phyloP scores from a whole-genome alignment of 2,113 vertebrate species.

The Eidolon helvum region DNA sequence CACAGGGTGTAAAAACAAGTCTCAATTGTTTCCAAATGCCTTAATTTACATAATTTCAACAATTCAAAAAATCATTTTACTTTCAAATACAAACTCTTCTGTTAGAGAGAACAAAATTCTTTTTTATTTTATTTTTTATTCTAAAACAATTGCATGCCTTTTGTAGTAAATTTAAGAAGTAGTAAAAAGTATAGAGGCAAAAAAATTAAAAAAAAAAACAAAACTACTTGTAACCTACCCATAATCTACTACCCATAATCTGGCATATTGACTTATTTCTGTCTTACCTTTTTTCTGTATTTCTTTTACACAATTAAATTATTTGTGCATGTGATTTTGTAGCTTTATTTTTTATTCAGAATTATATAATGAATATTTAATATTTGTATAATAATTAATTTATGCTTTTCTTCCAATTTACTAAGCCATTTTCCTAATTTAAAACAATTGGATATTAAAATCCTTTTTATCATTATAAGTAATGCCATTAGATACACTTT shows the following conservation, averaged over 20 bases:
- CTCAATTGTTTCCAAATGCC: not conserved
- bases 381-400: not conserved
- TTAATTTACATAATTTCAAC: not conserved
- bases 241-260: not conserved
- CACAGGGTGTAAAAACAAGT: slow-evolving; percentile 25
- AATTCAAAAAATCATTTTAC: slow-evolving; percentile 16
- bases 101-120: not conserved
- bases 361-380: not conserved
- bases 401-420: not conserved
- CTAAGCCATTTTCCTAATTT: not conserved
- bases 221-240: no score
- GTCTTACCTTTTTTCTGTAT: not conserved
- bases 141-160: not conserved
- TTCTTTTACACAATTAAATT: not conserved
- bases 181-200: not conserved
- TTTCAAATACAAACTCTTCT: not conserved
- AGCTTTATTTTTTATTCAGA: not conserved
- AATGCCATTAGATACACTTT: not conserved
- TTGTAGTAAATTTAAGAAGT: not conserved
- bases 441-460: not conserved
- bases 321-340: not conserved
- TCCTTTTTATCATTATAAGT: not conserved
- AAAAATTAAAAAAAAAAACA: not conserved
- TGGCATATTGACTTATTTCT: not conserved
- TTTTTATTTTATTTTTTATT: not conserved